A percentile compares a stretch with the other conserved stretches of the same genome.
These are phyloP conservation scores for Tigriopus japonicus DNA, from an alignment of 1,140 invertebrate genomes.

Conservation along the genomic window DNA sequence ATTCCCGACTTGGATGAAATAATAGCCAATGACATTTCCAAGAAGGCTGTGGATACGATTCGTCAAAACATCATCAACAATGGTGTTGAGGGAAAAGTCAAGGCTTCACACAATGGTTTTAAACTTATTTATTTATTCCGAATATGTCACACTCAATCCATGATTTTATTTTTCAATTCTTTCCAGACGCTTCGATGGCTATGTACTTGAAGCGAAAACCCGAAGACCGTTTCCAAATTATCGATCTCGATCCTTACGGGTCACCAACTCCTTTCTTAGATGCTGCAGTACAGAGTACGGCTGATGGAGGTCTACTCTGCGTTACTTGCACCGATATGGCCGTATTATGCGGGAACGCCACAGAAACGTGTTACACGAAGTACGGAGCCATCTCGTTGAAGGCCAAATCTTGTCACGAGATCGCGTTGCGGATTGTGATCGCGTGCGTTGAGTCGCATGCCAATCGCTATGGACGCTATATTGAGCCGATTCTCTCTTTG, in stretches of 20 bases:
- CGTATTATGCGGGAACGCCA: conserved; percentile 79
- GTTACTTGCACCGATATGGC: conserved; percentile 95
- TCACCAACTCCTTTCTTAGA: conserved; percentile 84
- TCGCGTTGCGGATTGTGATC: conserved; percentile 68
- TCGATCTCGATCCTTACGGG: conserved; percentile 96
- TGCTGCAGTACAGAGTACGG: conserved; percentile 59
- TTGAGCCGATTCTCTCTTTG: conserved; percentile 69
- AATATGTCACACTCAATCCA: conserved; percentile 18
- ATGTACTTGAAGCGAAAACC: conserved; percentile 47
- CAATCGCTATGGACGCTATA: conserved; percentile 77
- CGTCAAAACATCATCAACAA: background rate
- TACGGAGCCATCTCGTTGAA: conserved; percentile 79
- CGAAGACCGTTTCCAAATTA: conserved; percentile 56
- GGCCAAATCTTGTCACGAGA: conserved; percentile 82
- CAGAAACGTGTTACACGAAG: conserved; percentile 82
- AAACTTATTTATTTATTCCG: background rate
- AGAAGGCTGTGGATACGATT: conserved; percentile 15
- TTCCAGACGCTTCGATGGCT: conserved; percentile 24
- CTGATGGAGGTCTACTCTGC: conserved; percentile 60
- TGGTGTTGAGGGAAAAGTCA: background rate
- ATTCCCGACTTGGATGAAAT: conserved; percentile 58
- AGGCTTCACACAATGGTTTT: conserved; percentile 1
- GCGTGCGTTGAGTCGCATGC: conserved; percentile 77
- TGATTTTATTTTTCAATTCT: conserved; percentile 22
- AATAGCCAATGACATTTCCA: conserved; percentile 84